phyloP scores from a whole-genome alignment of 2,113 vertebrate genomes.

The Tricholaema leucomelas region DNA sequence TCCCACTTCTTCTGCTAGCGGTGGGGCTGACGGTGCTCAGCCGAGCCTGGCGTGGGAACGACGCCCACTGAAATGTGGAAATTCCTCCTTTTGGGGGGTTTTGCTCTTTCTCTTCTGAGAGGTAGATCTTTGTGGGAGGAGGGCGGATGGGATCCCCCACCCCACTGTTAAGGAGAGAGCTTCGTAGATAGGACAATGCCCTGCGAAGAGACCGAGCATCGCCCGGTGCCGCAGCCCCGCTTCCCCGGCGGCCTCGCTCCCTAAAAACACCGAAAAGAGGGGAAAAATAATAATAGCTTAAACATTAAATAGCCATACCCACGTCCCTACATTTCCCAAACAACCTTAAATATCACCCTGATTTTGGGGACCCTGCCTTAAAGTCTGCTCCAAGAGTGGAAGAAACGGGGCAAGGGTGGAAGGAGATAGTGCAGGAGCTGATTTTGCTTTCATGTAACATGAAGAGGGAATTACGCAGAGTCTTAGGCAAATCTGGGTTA shows the following conservation, averaged over 20 bases:
- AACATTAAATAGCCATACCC: not conserved
- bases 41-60: no score
- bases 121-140: not conserved
- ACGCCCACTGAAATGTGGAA: rapidly evolving
- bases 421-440: not conserved
- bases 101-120: not conserved
- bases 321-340: not conserved
- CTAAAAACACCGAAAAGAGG: no score
- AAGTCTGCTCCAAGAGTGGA: rapidly evolving
- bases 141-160: not conserved
- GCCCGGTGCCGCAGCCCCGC: not conserved
- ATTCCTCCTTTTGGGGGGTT: rapidly evolving
- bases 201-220: not conserved
- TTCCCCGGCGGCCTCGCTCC: not conserved
- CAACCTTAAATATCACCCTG: rapidly evolving
- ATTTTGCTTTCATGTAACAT: not conserved
- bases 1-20: not conserved
- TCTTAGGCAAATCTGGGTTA: not conserved
- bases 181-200: not conserved
- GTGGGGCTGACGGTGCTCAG: not conserved
- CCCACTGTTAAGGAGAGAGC: not conserved
- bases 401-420: not conserved
- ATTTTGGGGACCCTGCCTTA: not conserved
- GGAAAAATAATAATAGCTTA: no score
- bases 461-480: not conserved